A percentile compares a stretch with the other conserved stretches of the same genome.
These are phyloP conservation scores for Drosophila bifasciata DNA, from an alignment of 1,140 invertebrate species.

Conservation along the genomic window DNA sequence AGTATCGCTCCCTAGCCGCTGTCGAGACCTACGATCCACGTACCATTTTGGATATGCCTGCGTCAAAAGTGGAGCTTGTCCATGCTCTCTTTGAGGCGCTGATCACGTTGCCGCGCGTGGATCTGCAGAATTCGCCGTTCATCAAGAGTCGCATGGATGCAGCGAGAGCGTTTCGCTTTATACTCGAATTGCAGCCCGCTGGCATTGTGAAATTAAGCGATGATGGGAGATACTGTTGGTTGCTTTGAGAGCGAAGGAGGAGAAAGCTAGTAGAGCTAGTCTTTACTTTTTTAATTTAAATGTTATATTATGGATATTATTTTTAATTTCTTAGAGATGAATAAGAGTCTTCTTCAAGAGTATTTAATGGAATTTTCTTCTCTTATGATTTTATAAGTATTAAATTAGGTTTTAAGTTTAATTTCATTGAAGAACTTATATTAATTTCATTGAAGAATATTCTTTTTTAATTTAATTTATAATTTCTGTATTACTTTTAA, in stretches of 20 bases:
- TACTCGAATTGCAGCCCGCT: constrained; percentile 48
- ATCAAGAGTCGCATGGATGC: constrained; percentile 37
- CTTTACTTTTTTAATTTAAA: background rate
- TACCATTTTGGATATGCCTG: constrained; percentile 19
- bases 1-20: constrained; percentile 38
- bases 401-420: no score
- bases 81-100: constrained; percentile 40
- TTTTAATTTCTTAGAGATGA: no score
- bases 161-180: constrained; percentile 18
- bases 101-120: constrained; percentile 26
- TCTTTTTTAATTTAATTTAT: no score
- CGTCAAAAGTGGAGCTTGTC: constrained; percentile 11
- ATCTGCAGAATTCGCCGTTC: constrained; percentile 33
- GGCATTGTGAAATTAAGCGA: constrained; percentile 36
- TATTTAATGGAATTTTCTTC: no score
- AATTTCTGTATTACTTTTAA: no score
- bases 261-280: constrained; percentile 3
- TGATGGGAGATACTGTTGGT: constrained; percentile 23
- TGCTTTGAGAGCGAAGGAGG: constrained; percentile 1
- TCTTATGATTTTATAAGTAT: no score
- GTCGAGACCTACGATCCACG: constrained; percentile 41
- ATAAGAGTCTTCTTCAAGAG: no score
- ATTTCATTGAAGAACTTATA: no score
- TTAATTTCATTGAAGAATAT: no score
- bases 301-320: no score